phyloP scores from a whole-genome alignment of 2,113 vertebrate species.

The Dermatemys mawii region DNA sequence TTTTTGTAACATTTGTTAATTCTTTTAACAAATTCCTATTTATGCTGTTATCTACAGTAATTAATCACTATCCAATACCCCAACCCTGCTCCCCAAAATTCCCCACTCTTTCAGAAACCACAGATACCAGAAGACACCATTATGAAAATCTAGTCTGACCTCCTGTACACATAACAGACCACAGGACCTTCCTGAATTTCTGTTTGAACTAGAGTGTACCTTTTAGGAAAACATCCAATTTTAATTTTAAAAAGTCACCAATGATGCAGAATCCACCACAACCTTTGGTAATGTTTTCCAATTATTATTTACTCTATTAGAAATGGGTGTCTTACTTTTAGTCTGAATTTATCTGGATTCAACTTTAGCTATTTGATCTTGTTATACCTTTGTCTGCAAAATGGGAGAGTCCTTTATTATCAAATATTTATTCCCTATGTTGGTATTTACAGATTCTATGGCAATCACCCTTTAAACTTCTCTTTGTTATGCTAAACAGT shows the following conservation, averaged over 20 bases:
- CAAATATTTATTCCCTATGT: background rate
- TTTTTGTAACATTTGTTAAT: background rate
- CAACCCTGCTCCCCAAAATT: background rate
- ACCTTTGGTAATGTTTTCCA: background rate
- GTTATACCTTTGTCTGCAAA: background rate
- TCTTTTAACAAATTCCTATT: background rate
- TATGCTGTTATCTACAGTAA: background rate
- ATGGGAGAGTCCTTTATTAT: background rate
- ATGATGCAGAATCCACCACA: background rate
- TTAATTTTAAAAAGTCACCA: background rate
- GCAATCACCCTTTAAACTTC: background rate
- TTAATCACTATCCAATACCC: background rate
- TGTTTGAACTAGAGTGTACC: background rate
- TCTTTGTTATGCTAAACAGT: background rate
- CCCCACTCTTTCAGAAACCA: background rate
- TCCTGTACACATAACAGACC: background rate
- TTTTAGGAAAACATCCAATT: background rate
- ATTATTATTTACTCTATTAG: background rate
- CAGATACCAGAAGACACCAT: background rate
- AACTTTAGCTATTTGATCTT: background rate
- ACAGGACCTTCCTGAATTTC: background rate
- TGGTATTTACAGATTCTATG: background rate
- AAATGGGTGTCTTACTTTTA: background rate
- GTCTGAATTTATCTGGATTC: background rate
- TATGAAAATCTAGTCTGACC: background rate